A percentile compares a stretch with the other conserved stretches of the same genome.
Evolutionary conservation across 2,888 invertebrate genomes (phyloP).

Genomic region (Drosophila incognita): DNA sequence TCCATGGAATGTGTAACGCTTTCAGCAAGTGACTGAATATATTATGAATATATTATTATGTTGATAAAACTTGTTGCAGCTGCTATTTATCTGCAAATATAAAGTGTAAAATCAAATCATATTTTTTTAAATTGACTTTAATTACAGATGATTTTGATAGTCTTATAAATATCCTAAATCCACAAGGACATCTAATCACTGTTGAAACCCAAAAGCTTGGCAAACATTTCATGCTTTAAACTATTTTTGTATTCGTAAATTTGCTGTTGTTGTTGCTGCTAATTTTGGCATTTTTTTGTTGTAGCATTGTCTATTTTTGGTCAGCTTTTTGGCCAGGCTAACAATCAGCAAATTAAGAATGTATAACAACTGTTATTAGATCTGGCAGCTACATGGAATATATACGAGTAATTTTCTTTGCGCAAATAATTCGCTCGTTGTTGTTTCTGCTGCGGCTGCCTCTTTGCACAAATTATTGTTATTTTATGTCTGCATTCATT

Average conservation of each 20-base stretch:
- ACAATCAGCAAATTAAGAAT: conserved; percentile 66
- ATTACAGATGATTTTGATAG: neutral
- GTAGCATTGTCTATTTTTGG: conserved; percentile 43
- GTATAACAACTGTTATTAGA: conserved; percentile 69
- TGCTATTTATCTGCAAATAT: neutral
- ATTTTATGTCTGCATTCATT: conserved; percentile 80
- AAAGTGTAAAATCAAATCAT: neutral
- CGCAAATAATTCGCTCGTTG: conserved; percentile 55
- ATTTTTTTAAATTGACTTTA: neutral
- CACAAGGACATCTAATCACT: neutral
- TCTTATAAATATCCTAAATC: neutral
- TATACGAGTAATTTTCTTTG: conserved; percentile 63
- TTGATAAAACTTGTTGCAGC: too few relatives aligned
- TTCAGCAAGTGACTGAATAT: neutral
- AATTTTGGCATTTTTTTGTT: conserved; percentile 1
- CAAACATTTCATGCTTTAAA: neutral
- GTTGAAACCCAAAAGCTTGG: neutral
- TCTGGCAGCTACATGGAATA: conserved; percentile 63
- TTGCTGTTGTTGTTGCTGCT: neutral
- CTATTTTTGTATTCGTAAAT: conserved; percentile 5
- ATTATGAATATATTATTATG: too few relatives aligned
- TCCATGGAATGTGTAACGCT: neutral
- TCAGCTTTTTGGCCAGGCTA: conserved; percentile 10
- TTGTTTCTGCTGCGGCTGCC: conserved; percentile 32
- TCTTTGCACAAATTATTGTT: conserved; percentile 72